Evolutionary conservation across 2,888 invertebrate species (phyloP).

Genomic region (Cheilosia urbana): DNA sequence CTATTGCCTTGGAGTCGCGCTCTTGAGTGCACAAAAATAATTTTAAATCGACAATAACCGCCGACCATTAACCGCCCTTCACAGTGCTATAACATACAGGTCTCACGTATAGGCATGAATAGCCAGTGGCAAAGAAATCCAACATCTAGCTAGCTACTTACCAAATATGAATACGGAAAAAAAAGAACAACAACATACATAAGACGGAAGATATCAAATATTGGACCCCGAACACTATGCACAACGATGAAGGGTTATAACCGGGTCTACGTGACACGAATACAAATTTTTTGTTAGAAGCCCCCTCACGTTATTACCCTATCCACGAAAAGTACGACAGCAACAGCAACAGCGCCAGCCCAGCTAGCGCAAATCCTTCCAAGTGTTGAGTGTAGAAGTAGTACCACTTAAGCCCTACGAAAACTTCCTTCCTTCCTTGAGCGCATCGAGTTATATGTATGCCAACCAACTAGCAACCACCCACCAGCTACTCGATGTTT

Average conservation of each 20-base stretch:
- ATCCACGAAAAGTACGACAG: slow-evolving; percentile 42
- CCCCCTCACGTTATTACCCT: slow-evolving; percentile 62
- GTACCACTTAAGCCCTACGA: slow-evolving; percentile 69
- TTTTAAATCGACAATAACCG: slow-evolving; percentile 68
- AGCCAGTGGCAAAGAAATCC: slow-evolving; percentile 52
- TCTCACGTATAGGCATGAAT: slow-evolving; percentile 59
- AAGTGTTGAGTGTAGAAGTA: slow-evolving; percentile 53
- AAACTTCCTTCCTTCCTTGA: slow-evolving; percentile 68
- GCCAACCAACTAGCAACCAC: neutral
- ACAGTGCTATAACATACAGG: slow-evolving; percentile 40
- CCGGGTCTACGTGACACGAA: slow-evolving; percentile 79
- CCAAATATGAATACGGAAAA: neutral
- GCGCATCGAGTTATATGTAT: neutral
- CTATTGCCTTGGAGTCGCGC: slow-evolving; percentile 17
- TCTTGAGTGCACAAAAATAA: slow-evolving; percentile 46
- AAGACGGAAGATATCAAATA: slow-evolving; percentile 67
- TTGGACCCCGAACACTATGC: slow-evolving; percentile 49
- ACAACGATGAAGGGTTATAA: slow-evolving; percentile 76
- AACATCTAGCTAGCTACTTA: neutral
- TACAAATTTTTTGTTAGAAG: slow-evolving; percentile 77
- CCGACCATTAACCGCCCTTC: slow-evolving; percentile 58
- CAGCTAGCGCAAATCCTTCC: slow-evolving; percentile 52
- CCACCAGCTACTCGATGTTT: slow-evolving; percentile 34
- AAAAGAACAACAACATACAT: slow-evolving; percentile 32
- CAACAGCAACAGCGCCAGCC: neutral